Conservation (phyloP, 37 sponge, comb jelly and placozoan genomes). For the Chondrosia reniformis region DNA sequence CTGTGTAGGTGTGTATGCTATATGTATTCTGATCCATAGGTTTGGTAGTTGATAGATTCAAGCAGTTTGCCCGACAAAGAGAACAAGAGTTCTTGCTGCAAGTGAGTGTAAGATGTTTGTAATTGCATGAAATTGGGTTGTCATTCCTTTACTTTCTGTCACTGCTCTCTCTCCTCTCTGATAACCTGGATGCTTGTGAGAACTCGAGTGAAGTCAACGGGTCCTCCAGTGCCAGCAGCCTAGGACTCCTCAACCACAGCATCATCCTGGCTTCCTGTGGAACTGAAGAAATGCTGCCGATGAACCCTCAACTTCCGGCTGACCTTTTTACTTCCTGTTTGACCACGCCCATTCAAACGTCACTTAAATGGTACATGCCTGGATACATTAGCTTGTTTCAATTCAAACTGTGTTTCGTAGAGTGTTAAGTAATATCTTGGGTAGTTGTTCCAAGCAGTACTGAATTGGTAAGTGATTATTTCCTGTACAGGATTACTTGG, state of each 20-base stretch:
- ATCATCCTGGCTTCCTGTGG: slow-evolving; percentile 91
- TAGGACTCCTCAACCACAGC: slow-evolving; percentile 47
- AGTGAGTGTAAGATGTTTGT: no score
- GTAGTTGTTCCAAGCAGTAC: no score
- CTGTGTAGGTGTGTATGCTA: slow-evolving; percentile 1
- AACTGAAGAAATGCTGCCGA: slow-evolving; percentile 81
- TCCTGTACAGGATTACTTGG: slow-evolving; percentile 18
- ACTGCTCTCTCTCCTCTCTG: background rate
- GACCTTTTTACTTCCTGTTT: slow-evolving; percentile 96
- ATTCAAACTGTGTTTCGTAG: no score
- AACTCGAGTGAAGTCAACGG: slow-evolving; percentile 5
- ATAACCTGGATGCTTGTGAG: slow-evolving; percentile 23
- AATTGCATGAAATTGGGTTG: no score
- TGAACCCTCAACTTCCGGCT: slow-evolving; percentile 92
- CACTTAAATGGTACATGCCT: slow-evolving; percentile 49
- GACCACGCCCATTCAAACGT: slow-evolving; percentile 89
- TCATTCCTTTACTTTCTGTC: background rate
- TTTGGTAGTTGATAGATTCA: slow-evolving; percentile 76
- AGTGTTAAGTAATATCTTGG: no score
- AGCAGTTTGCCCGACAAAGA: slow-evolving; percentile 80
- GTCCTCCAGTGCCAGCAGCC: background rate
- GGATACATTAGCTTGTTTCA: background rate
- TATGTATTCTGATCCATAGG: slow-evolving; percentile 36
- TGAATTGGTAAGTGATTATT: no score
- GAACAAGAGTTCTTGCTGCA: slow-evolving; percentile 63